Conservation (phyloP, 92 coral and sea anemone genomes). For the Desmophyllum pertusum region DNA sequence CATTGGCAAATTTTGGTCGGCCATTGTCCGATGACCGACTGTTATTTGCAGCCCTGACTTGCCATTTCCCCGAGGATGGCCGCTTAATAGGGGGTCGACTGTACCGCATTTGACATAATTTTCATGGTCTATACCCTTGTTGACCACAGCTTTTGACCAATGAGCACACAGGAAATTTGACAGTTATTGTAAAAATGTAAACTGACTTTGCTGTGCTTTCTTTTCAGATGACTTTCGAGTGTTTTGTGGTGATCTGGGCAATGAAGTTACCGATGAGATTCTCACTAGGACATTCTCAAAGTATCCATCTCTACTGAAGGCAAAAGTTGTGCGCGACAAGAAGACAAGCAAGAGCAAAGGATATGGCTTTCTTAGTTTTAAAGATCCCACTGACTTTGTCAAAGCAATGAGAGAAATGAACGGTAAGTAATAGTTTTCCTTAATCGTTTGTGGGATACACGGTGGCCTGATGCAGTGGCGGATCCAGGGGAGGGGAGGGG, state of each 20-base stretch:
- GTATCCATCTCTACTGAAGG: conserved; percentile 91
- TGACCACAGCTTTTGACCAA: no score
- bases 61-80: no score
- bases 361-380: conserved; percentile 96
- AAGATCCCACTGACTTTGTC: conserved; percentile 94
- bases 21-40: no score
- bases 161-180: no score
- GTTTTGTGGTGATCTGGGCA: conserved; percentile 98
- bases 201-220: not conserved
- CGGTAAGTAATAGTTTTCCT: conserved; percentile 67
- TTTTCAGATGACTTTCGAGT: conserved; percentile 95
- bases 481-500: no score
- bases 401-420: conserved; percentile 99
- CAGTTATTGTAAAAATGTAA: not conserved
- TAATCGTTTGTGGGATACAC: no score
- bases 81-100: no score
- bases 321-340: conserved; percentile 93
- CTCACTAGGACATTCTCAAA: conserved; percentile 90
- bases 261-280: conserved; percentile 96
- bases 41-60: no score
- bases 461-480: no score
- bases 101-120: no score
- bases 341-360: conserved; percentile 95
- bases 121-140: no score
- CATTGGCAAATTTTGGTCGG: no score